Evolutionary conservation across 2,113 vertebrate genomes (phyloP).

Genomic region (Nanorana parkeri): DNA sequence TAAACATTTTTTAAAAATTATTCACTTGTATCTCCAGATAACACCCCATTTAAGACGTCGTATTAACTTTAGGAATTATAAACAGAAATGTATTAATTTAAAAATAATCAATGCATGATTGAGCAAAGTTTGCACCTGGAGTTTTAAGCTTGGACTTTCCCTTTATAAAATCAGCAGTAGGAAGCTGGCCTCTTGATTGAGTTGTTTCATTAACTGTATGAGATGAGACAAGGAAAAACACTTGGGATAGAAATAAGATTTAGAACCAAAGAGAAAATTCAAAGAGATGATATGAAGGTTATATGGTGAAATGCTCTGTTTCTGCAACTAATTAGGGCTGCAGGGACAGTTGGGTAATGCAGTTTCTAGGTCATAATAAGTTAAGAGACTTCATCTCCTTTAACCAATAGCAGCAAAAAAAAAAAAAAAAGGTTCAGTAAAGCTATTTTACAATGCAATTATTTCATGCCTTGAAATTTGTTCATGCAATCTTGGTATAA

Average conservation of each 20-base stretch:
- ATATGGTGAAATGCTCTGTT: conserved; percentile 66
- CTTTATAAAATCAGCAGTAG: conserved; percentile 61
- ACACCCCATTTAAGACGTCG: too few relatives aligned
- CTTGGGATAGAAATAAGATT: conserved; percentile 68
- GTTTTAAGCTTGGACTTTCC: conserved; percentile 59
- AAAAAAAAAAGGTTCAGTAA: conserved; percentile 63
- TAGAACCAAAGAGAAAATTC: conserved; percentile 70
- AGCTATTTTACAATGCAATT: conserved; percentile 61
- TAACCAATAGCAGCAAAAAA: conserved; percentile 57
- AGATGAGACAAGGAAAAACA: conserved; percentile 70
- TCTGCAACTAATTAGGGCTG: conserved; percentile 74
- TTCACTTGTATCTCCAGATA: too few relatives aligned
- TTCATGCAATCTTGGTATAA: conserved; percentile 11
- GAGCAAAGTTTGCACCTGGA: neutral
- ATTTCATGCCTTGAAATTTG: conserved; percentile 39
- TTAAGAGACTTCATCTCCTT: conserved; percentile 62
- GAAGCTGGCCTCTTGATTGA: conserved; percentile 70
- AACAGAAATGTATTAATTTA: neutral
- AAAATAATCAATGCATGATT: neutral
- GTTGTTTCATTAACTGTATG: conserved; percentile 74
- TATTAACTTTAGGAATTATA: too few relatives aligned
- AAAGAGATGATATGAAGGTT: conserved; percentile 77
- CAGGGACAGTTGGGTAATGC: conserved; percentile 68
- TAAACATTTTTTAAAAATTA: too few relatives aligned
- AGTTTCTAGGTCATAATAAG: conserved; percentile 73